phyloP scores from a whole-genome alignment of 1,140 invertebrate species.

The Streblospio benedicti region DNA sequence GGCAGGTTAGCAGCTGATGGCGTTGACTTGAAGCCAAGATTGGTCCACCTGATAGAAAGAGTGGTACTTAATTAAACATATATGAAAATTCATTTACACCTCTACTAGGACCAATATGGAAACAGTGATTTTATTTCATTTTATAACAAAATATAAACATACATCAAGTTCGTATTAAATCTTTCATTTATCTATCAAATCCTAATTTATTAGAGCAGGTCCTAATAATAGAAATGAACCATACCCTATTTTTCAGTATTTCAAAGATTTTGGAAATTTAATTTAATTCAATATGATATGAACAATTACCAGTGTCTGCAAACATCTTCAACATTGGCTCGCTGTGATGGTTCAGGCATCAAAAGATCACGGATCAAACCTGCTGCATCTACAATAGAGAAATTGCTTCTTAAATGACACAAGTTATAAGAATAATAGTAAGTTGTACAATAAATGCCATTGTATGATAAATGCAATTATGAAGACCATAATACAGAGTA shows the following conservation, averaged over 20 bases:
- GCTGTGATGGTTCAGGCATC: slow-evolving; percentile 75
- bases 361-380: slow-evolving; percentile 88
- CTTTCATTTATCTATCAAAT: background rate
- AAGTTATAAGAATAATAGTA: background rate
- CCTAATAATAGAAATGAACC: slow-evolving; percentile 7
- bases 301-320: slow-evolving; percentile 82
- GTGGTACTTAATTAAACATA: too few relatives aligned
- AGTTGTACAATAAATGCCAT: background rate
- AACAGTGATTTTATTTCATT: slow-evolving; percentile 19
- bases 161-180: slow-evolving; percentile 1
- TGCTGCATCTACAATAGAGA: slow-evolving; percentile 67
- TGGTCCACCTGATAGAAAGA: too few relatives aligned
- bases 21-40: too few relatives aligned
- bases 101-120: background rate
- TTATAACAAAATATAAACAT: slow-evolving; percentile 19
- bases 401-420: background rate
- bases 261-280: background rate
- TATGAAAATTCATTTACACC: too few relatives aligned
- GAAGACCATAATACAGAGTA: background rate
- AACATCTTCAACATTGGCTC: slow-evolving; percentile 87
- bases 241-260: background rate
- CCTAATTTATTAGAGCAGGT: background rate
- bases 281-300: slow-evolving; percentile 64
- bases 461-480: background rate
- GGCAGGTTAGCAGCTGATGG: too few relatives aligned